phyloP scores from a whole-genome alignment of 1,140 invertebrate genomes.

The Medauroidea extradentata region DNA sequence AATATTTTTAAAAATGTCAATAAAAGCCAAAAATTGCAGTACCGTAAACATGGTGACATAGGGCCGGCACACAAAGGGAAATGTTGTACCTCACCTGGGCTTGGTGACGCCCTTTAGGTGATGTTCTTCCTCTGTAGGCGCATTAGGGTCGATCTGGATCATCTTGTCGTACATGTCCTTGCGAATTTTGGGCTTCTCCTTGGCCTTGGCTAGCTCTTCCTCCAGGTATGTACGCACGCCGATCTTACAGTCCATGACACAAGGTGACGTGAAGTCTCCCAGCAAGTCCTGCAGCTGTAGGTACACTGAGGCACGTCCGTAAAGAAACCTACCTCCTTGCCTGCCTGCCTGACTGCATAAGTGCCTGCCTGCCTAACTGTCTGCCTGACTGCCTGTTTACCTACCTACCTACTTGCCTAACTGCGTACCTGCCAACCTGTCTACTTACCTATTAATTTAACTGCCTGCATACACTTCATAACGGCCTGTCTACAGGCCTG shows the following conservation, averaged over 20 bases:
- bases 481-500: too few relatives aligned
- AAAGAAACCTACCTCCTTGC: too few relatives aligned
- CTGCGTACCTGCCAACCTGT: too few relatives aligned
- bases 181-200: slow-evolving; percentile 88
- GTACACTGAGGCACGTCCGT: slow-evolving; percentile 50
- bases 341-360: too few relatives aligned
- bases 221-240: slow-evolving; percentile 92
- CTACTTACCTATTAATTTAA: too few relatives aligned
- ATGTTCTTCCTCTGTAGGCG: slow-evolving; percentile 88
- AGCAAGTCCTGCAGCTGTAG: slow-evolving; percentile 90
- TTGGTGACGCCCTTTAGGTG: slow-evolving; percentile 87
- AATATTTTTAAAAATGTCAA: not conserved
- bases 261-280: slow-evolving; percentile 83
- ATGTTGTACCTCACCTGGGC: slow-evolving; percentile 62
- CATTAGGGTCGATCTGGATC: slow-evolving; percentile 88
- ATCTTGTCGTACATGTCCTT: slow-evolving; percentile 99
- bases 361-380: too few relatives aligned
- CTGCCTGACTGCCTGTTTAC: too few relatives aligned
- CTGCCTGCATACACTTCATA: too few relatives aligned
- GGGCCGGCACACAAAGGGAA: too few relatives aligned
- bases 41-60: too few relatives aligned
- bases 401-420: too few relatives aligned
- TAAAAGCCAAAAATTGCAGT: too few relatives aligned
- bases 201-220: slow-evolving; percentile 89
- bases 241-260: slow-evolving; percentile 97